phyloP scores from a whole-genome alignment of 2,113 vertebrate genomes.

The Trogon melanurus region DNA sequence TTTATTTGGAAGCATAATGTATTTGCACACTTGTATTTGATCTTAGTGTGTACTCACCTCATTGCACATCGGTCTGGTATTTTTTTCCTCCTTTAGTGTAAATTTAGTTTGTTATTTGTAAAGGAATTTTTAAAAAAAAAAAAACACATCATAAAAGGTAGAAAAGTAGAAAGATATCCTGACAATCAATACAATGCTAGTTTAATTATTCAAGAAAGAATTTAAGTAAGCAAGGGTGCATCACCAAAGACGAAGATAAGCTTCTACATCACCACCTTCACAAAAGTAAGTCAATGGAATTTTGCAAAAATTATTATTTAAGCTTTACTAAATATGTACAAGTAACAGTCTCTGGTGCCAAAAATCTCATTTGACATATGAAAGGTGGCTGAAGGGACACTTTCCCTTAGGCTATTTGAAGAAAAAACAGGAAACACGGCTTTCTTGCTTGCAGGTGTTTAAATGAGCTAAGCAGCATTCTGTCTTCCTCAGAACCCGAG shows the following conservation, averaged over 20 bases:
- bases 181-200: background rate
- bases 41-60: background rate
- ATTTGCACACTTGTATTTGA: background rate
- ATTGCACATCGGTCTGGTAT: background rate
- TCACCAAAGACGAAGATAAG: background rate
- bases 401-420: background rate
- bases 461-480: background rate
- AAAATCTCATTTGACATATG: background rate
- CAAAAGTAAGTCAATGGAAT: background rate
- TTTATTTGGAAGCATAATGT: background rate
- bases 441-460: background rate
- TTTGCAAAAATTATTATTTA: background rate
- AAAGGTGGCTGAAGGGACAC: background rate
- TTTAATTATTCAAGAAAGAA: background rate
- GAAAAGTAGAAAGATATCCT: background rate
- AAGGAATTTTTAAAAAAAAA: background rate
- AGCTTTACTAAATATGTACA: background rate
- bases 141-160: background rate
- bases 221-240: background rate
- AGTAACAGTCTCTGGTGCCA: background rate
- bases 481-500: background rate
- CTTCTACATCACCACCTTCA: background rate
- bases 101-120: background rate
- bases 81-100: background rate
- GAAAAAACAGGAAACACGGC: constrained; percentile 3